These are phyloP conservation scores for Drosophila imparisetae DNA, from an alignment of 2,888 invertebrate genomes.

Conservation along the genomic window DNA sequence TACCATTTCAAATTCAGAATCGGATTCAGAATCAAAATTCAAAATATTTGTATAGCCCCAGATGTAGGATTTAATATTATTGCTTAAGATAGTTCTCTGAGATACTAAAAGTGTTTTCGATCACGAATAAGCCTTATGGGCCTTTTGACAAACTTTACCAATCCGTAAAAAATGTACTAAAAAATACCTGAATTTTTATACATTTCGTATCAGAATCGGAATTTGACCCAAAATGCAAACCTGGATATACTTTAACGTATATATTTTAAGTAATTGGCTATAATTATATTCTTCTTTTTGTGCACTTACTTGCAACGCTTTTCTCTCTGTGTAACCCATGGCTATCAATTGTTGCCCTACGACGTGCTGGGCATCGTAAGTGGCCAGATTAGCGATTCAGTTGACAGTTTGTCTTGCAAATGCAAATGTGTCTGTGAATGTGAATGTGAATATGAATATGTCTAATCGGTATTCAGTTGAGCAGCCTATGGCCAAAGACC, in stretches of 20 bases:
- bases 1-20: background rate
- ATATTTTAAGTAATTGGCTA: background rate
- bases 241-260: background rate
- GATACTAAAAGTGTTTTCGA: background rate
- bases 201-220: background rate
- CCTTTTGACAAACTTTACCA: background rate
- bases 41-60: background rate
- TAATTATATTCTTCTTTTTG: background rate
- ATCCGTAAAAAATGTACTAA: background rate
- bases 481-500: slow-evolving; percentile 52
- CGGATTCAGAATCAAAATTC: background rate
- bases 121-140: background rate
- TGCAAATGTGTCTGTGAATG: slow-evolving; percentile 13
- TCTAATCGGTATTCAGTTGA: slow-evolving; percentile 80
- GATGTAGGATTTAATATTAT: background rate
- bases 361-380: slow-evolving; percentile 67
- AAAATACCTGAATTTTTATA: background rate
- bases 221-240: background rate
- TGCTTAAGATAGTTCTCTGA: background rate
- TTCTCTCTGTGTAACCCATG: slow-evolving; percentile 1
- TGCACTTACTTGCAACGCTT: background rate
- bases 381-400: slow-evolving; percentile 46
- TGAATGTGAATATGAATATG: slow-evolving; percentile 25
- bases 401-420: slow-evolving; percentile 38
- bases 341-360: slow-evolving; percentile 38